Conservation (phyloP, 2,888 invertebrate genomes). For the Drosophila neonasuta region DNA sequence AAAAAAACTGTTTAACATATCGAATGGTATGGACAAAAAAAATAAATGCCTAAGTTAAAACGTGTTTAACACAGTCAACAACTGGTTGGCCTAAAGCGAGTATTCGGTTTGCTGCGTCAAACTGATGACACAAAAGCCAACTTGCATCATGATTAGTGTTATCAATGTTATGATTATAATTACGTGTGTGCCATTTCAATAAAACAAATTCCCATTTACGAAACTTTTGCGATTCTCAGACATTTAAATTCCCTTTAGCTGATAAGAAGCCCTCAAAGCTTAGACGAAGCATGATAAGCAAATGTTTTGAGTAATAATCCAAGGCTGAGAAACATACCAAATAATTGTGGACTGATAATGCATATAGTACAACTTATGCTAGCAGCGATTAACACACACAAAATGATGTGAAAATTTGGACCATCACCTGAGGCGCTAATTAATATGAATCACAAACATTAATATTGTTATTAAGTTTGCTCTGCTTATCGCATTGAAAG, state of each 20-base stretch:
- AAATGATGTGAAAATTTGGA: conserved; percentile 27
- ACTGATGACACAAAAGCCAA: not conserved
- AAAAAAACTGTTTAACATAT: too few species aligned
- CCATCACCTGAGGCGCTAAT: conserved; percentile 44
- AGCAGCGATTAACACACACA: conserved; percentile 1
- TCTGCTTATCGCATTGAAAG: conserved; percentile 33
- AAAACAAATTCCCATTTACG: not conserved
- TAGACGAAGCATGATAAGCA: conserved; percentile 1
- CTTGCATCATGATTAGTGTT: not conserved
- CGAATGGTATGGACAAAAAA: too few species aligned
- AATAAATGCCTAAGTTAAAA: conserved; percentile 17
- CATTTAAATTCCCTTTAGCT: not conserved
- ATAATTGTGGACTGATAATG: conserved; percentile 1
- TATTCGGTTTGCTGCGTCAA: not conserved
- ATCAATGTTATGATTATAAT: not conserved
- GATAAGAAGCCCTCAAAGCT: conserved; percentile 1
- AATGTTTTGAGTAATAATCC: too few species aligned
- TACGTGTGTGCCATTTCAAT: not conserved
- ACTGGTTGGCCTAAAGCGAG: conserved; percentile 43
- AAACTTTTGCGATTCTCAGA: not conserved
- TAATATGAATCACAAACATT: conserved; percentile 38
- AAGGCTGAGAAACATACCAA: not conserved
- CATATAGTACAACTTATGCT: not conserved
- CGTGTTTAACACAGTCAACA: conserved; percentile 35
- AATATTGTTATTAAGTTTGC: conserved; percentile 10